phyloP scores from a whole-genome alignment of 2,113 vertebrate species.

The Crotalus horridus region DNA sequence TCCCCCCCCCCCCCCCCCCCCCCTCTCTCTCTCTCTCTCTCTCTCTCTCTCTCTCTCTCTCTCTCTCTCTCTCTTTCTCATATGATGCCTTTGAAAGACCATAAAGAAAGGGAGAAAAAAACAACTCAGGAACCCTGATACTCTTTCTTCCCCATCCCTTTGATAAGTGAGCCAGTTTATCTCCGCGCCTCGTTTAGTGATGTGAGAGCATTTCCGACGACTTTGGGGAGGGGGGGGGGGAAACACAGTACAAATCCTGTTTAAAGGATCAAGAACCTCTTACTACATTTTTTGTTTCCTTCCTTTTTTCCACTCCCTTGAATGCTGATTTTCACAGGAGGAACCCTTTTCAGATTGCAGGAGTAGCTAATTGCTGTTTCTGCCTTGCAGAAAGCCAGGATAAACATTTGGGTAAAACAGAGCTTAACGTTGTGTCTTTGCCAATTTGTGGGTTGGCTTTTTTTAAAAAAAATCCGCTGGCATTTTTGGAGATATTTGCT shows the following conservation, averaged over 20 bases:
- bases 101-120: conserved; percentile 10
- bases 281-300: neutral
- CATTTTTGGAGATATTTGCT: neutral
- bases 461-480: neutral
- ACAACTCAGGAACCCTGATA: conserved; percentile 5
- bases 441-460: neutral
- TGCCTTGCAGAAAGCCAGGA: neutral
- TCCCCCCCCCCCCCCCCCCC: too few species aligned
- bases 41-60: neutral
- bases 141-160: conserved; percentile 16
- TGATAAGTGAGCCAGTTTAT: conserved; percentile 26
- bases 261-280: neutral
- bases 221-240: neutral
- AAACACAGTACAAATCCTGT: neutral
- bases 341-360: neutral
- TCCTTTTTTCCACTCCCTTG: neutral
- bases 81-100: conserved; percentile 18
- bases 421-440: neutral
- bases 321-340: conserved; percentile 1
- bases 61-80: too few species aligned
- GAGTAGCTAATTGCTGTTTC: neutral
- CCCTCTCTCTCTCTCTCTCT: neutral
- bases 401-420: neutral
- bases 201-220: neutral
- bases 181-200: neutral